Percentiles rank a stretch among this genome's conserved stretches.
These are phyloP conservation scores for Chelonia mydas DNA, from an alignment of 2,797 vertebrate genomes.

Conservation along the genomic window DNA sequence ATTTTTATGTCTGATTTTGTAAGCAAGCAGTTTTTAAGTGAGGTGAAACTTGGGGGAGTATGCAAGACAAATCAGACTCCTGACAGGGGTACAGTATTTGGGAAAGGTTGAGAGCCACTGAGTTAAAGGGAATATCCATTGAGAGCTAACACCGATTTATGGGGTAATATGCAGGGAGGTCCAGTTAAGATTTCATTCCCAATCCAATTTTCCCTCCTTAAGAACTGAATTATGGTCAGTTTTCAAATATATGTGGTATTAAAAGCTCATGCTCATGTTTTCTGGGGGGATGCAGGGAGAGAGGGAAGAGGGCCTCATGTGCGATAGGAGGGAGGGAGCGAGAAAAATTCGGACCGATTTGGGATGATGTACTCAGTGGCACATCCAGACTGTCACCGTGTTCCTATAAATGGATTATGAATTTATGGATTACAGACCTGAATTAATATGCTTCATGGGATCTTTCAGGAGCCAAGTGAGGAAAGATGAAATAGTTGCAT, in stretches of 20 bases:
- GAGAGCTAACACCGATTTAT: background rate
- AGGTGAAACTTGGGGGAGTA: too few relatives aligned
- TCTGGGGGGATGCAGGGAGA: background rate
- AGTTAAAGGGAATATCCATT: background rate
- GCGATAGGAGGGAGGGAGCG: background rate
- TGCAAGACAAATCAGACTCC: too few relatives aligned
- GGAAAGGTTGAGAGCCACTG: too few relatives aligned
- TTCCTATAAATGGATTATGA: background rate
- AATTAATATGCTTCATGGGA: background rate
- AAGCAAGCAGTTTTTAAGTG: too few relatives aligned
- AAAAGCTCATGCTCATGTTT: background rate
- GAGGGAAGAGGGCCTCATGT: background rate
- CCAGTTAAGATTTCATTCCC: background rate
- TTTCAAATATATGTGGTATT: background rate
- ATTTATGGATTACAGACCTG: background rate
- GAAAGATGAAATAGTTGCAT: background rate
- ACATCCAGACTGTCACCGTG: background rate
- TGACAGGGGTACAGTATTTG: too few relatives aligned
- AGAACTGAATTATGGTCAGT: background rate
- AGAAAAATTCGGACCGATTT: background rate
- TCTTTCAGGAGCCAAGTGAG: background rate
- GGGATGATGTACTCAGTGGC: background rate
- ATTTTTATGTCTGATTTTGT: too few relatives aligned
- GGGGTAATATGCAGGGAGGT: rapidly evolving
- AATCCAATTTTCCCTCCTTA: background rate